Evolutionary conservation across 2,113 vertebrate genomes (phyloP).

Genomic region (Tragelaphus buxtoni): DNA sequence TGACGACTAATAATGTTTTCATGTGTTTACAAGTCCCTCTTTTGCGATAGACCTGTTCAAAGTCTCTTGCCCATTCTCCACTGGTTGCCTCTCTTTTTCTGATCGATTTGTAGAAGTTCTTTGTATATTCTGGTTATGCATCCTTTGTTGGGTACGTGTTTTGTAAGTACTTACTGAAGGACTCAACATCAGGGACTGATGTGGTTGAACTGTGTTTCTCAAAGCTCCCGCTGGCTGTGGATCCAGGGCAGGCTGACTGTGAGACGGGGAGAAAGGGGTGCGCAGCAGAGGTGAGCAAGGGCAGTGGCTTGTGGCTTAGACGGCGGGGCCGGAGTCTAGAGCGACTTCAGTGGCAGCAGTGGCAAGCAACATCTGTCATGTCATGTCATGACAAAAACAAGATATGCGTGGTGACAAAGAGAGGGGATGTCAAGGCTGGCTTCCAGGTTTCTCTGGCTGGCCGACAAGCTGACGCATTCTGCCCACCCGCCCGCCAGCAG

Average conservation of each 20-base stretch:
- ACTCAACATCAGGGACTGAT: not conserved
- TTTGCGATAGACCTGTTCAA: not conserved
- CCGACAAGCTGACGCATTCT: not conserved
- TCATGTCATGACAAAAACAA: slow-evolving; percentile 34
- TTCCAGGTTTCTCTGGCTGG: not conserved
- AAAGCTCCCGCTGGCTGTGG: not conserved
- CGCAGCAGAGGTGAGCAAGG: not conserved
- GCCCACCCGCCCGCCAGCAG: not conserved
- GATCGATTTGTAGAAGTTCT: not conserved
- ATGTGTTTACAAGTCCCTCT: not conserved
- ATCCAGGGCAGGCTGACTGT: not conserved
- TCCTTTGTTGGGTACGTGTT: not conserved
- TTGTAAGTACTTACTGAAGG: not conserved
- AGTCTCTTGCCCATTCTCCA: not conserved
- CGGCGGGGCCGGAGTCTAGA: not conserved
- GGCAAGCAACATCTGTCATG: slow-evolving; percentile 42
- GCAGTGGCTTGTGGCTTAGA: not conserved
- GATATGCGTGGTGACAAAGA: not conserved
- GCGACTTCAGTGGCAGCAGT: not conserved
- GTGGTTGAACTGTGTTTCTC: not conserved
- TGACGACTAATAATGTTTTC: not conserved
- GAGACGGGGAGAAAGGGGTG: not conserved
- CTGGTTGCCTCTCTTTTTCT: not conserved
- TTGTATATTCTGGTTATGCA: not conserved
- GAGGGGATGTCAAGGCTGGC: not conserved